Conservation (phyloP, 2,113 vertebrate genomes). For the Dromaius novaehollandiae region DNA sequence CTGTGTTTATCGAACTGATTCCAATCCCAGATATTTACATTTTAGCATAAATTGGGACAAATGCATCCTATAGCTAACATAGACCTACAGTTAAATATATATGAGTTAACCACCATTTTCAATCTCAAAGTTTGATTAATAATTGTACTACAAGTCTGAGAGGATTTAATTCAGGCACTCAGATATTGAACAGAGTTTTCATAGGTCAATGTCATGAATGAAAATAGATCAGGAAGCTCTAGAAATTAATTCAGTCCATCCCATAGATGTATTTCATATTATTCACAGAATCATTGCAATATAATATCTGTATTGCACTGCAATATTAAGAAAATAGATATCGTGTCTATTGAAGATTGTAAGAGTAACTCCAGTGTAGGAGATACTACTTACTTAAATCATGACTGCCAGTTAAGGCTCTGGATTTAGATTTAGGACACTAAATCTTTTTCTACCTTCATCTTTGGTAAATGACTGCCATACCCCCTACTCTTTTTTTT, state of each 20-base stretch:
- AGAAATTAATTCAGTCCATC: background rate
- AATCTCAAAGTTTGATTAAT: background rate
- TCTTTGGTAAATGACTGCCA: background rate
- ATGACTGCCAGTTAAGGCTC: rapidly evolving
- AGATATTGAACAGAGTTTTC: background rate
- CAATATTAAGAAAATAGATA: background rate
- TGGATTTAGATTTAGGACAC: background rate
- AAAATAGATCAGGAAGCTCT: background rate
- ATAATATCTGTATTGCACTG: background rate
- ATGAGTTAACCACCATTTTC: background rate
- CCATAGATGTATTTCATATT: background rate
- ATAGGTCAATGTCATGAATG: background rate
- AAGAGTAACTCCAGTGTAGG: background rate
- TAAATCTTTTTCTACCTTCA: background rate
- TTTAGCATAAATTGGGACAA: background rate
- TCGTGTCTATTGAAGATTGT: background rate
- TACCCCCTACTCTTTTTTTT: background rate
- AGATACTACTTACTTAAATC: background rate
- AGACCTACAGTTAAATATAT: background rate
- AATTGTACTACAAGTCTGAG: background rate
- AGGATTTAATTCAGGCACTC: background rate
- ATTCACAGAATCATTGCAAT: background rate
- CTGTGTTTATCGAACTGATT: background rate
- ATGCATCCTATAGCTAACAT: background rate
- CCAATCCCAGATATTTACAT: background rate